Evolutionary conservation across 2,113 vertebrate species (phyloP).

Genomic region (Axis porcinus): DNA sequence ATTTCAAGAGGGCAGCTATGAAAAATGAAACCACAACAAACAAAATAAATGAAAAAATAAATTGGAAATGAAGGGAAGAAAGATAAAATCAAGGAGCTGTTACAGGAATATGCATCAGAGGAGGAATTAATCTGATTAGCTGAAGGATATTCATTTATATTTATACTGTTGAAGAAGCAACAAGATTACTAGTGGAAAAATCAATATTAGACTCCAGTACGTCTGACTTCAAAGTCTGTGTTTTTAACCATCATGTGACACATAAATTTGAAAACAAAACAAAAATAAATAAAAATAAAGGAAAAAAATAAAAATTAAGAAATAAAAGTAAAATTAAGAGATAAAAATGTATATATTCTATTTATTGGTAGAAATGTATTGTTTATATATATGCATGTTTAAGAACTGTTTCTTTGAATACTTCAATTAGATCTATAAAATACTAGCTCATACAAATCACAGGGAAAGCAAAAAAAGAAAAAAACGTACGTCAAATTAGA

Average conservation of each 20-base stretch:
- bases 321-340: background rate
- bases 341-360: background rate
- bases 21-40: background rate
- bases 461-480: background rate
- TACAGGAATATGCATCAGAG: background rate
- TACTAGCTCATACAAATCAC: background rate
- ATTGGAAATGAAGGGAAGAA: background rate
- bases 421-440: background rate
- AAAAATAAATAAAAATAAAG: background rate
- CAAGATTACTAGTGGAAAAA: background rate
- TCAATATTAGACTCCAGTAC: background rate
- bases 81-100: background rate
- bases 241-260: background rate
- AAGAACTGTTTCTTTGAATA: background rate
- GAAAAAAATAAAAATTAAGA: background rate
- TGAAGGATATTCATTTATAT: conserved; percentile 2
- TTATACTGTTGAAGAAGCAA: background rate
- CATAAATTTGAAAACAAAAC: background rate
- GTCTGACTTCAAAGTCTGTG: background rate
- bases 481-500: background rate
- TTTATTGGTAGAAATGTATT: background rate
- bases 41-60: background rate
- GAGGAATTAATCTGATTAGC: background rate
- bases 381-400: background rate
- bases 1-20: background rate